A percentile compares a stretch with the other conserved stretches of the same genome.
phyloP scores from a whole-genome alignment of 1,140 invertebrate genomes.

The Carposina sasakii region DNA sequence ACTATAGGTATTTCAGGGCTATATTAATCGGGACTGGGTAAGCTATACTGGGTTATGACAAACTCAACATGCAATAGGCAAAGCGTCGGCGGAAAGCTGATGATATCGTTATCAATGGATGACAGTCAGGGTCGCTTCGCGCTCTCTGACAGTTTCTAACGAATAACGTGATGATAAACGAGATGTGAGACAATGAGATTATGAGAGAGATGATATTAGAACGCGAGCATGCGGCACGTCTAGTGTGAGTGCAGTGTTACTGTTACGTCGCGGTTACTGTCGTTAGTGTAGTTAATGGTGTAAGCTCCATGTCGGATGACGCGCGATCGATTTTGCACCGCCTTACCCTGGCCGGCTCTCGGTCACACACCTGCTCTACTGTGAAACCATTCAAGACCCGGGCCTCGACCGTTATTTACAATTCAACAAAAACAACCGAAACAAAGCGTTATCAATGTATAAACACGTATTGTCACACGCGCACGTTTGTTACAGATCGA shows the following conservation, averaged over 20 bases:
- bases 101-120: background rate
- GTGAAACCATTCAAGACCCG: slow-evolving; percentile 43
- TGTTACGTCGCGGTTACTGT: slow-evolving; percentile 50
- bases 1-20: slow-evolving; percentile 57
- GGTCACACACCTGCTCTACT: slow-evolving; percentile 51
- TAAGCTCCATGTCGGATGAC: slow-evolving; percentile 62
- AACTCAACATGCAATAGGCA: slow-evolving; percentile 55
- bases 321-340: slow-evolving; percentile 70
- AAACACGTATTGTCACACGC: slow-evolving; percentile 70
- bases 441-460: slow-evolving; percentile 72
- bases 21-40: slow-evolving; percentile 53
- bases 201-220: slow-evolving; percentile 30
- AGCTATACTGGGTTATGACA: slow-evolving; percentile 36
- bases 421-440: slow-evolving; percentile 69
- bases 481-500: slow-evolving; percentile 69
- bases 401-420: slow-evolving; percentile 69
- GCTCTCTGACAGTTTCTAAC: no score
- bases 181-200: slow-evolving; percentile 9
- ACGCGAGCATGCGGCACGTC: slow-evolving; percentile 50
- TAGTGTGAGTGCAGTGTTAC: slow-evolving; percentile 56
- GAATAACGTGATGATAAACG: slow-evolving; percentile 12
- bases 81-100: slow-evolving; percentile 27
- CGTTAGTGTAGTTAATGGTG: slow-evolving; percentile 70
- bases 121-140: no score
- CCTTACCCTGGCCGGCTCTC: slow-evolving; percentile 22